Percentiles rank a stretch among this genome's conserved stretches.
phyloP scores from a whole-genome alignment of 1,140 invertebrate species.

The Euwallacea similis region DNA sequence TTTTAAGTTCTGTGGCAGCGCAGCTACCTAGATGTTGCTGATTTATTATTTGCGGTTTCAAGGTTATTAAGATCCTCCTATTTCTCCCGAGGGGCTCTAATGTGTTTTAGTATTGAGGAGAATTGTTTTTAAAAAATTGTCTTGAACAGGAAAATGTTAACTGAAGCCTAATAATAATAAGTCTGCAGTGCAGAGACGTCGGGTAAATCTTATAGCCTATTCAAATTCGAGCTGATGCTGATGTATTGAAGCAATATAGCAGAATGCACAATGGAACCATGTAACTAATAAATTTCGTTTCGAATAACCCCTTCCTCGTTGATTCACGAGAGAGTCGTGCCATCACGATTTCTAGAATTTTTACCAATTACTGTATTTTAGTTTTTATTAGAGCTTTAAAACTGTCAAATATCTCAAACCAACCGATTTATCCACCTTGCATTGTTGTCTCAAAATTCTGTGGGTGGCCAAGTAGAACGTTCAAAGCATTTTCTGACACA shows the following conservation, averaged over 20 bases:
- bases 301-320: constrained; percentile 7
- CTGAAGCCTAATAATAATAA: background rate
- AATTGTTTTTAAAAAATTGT: background rate
- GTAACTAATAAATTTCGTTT: constrained; percentile 13
- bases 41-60: constrained; percentile 28
- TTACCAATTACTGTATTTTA: constrained; percentile 20
- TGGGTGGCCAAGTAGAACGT: too few relatives aligned
- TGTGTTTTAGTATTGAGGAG: too few relatives aligned
- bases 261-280: constrained; percentile 6
- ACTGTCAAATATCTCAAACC: constrained; percentile 1
- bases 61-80: constrained; percentile 16
- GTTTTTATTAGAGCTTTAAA: constrained; percentile 5
- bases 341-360: constrained; percentile 16
- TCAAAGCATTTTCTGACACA: too few relatives aligned
- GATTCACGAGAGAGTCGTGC: constrained; percentile 14
- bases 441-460: too few relatives aligned
- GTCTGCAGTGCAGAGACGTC: background rate
- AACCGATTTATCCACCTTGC: background rate
- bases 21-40: constrained; percentile 26
- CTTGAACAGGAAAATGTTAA: background rate
- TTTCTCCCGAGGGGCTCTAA: constrained; percentile 7
- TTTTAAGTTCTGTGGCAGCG: constrained; percentile 4
- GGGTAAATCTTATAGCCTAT: constrained; percentile 4
- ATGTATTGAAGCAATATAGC: constrained; percentile 1
- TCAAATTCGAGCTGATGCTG: background rate